Evolutionary conservation across 2,113 vertebrate species (phyloP), one percentile per base, ranked within the genome.

Genomic region (Myiopsitta monachus): DNA sequence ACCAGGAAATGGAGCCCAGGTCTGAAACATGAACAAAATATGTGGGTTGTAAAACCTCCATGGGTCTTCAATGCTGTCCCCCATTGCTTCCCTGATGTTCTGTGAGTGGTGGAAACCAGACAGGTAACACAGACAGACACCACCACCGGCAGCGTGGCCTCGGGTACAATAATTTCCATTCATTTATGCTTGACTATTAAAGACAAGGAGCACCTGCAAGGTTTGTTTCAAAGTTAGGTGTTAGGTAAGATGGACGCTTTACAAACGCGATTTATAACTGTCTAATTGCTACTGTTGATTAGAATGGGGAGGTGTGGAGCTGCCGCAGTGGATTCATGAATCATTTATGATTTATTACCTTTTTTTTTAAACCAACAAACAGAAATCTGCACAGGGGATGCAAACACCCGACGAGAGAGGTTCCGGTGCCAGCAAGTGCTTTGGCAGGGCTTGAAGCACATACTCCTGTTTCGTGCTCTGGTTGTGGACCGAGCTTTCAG

Each of bases 331-430:
- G 49, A 49, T 69, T 28, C 47, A 46, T 66, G 36, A 75, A 92
- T 67, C 83, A 89, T 92, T 83, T 79, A 86, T 75, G 83, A 87
- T 83, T 74, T 75, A 89, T 87, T 67, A 24, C 38, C 52, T 10
- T 52, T 55, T 52, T 62, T 67, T 87, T 36, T 26, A 39, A 67
- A 41, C 76, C 51, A 28, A 30, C 16, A 61, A 43, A 9, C 39
- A 49, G 46, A 61, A 67, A 84, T 51, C 51, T 68, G 64, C 33
- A 9, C 67, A 10, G 17, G 47, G 36, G 63, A 55, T 61, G 26
- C 44, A 78, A 73, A 39, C 76, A 59, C 28, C 81, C 55, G 31
- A 87, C 41, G 49, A 66, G 51, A 33, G 36, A 61, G 44, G 36
- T 78, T 44, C 30, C 16, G 5, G 24, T 26, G 21, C 46, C 62